Percentiles rank a stretch among this genome's conserved stretches.
These are phyloP conservation scores for Eptatretus atami DNA, from an alignment of 2,797 vertebrate genomes.

Conservation along the genomic window DNA sequence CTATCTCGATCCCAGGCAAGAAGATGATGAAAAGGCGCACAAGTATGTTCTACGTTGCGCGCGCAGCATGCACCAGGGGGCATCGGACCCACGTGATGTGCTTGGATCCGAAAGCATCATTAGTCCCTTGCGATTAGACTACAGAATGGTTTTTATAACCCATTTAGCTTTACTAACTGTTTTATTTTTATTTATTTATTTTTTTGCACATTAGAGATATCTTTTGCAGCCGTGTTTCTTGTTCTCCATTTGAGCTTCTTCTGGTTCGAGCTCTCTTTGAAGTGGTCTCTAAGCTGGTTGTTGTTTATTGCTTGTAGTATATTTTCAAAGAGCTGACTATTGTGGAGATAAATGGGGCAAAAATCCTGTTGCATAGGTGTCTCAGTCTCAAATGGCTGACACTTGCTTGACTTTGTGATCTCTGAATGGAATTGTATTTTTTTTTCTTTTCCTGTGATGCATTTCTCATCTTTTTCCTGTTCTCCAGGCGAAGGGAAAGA, in stretches of 20 bases:
- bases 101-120: too few relatives aligned
- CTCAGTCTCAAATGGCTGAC: background rate
- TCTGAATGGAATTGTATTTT: background rate
- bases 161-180: too few relatives aligned
- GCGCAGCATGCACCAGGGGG: background rate
- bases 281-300: too few relatives aligned
- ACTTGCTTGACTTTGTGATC: background rate
- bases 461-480: background rate
- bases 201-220: background rate
- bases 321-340: too few relatives aligned
- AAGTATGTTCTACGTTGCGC: constrained; percentile 20
- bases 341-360: too few relatives aligned
- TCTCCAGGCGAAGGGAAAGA: constrained; percentile 61
- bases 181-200: too few relatives aligned
- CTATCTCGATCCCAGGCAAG: constrained; percentile 54
- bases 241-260: too few relatives aligned
- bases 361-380: background rate
- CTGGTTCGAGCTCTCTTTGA: too few relatives aligned
- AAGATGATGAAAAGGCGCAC: constrained; percentile 75
- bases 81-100: too few relatives aligned
- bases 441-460: background rate
- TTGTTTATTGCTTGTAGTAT: too few relatives aligned
- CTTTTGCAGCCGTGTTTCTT: background rate
- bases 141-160: too few relatives aligned
- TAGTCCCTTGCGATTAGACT: too few relatives aligned